Base-by-base conservation (phyloP, 2,888 invertebrate genomes). In the Orthonychiurus folsomi region DNA sequence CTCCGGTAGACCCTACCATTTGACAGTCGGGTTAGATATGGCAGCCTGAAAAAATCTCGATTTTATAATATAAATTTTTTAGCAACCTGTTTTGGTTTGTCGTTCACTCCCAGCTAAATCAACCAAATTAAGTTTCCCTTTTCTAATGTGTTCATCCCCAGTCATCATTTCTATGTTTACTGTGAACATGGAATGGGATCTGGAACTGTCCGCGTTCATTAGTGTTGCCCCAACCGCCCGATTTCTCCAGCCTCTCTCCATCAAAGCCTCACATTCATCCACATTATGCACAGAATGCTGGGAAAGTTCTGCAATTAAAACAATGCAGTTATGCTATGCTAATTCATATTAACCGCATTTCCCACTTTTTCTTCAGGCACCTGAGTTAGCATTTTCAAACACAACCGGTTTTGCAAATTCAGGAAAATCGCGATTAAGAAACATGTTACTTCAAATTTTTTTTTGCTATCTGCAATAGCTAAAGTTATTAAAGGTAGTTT, bases 21-120 rank as follows among this genome's bases (percentile, higher is more conserved):
- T n/a, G n/a, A n/a, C n/a, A n/a, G 82, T 55, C 50, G 24, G 59
- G 48, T 53, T 28, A 53, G 21, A 37, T 37, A 9, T 37, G 37
- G 24, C 20, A 52, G 48, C 48, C 15, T 48, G 12, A 52, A 52
- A 12, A 20, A 23, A 20, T 21, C 9, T 12, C 21, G 24, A n/a
- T 52, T 52, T 52, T 52, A 52, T 52, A 12, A 9, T 52, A 9
- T 52, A 52, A 3, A 20, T 52, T 52, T 23, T 52, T 52, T 23
- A 23, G 9, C 20, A 5, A 81, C 82, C 83, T 66, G 84, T 84
- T 77, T 92, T 89, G 2, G 85, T 82, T 76, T 92, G 92, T 63
- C 92, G 78, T 75, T 93, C 93, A 26, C 89, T 89, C 3, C 93
- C 93, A 1, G 93, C 93, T 73, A 93, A 78, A 79, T 93, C 93